Base-by-base conservation (phyloP, 2,888 invertebrate genomes). In the Cataglyphis altisquamis region DNA sequence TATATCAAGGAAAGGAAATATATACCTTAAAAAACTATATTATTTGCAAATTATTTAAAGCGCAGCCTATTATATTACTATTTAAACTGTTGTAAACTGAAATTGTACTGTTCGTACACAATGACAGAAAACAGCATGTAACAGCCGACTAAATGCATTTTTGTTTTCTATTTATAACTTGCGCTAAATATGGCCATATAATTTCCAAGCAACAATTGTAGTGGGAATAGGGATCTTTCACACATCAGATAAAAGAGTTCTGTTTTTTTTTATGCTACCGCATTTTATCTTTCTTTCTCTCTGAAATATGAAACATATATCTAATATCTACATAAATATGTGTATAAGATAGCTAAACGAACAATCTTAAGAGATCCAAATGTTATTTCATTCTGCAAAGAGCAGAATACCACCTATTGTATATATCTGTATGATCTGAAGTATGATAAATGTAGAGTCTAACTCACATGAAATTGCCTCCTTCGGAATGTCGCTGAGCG, bases 381-480 rank as follows among this genome's bases (percentile, higher is more conserved):
- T 55, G 3, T 55, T 18, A 48, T 10, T 18, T 25, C 25, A 25
- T n/a, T 55, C 4, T 21, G 21, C 21, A 3, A 21, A 21, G 10
- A 8, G 55, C 32, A 32, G 15, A 62, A 62, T 29, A 18, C 15
- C 5, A 60, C 6, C 57, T 3, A 18, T 62, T 8, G 32, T 41
- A 25, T 25, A 25, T 25, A 25, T 21, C 39, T 36, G 5, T 9
- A 41, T 25, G 25, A 25, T 25, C 25, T 12, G 10, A 8, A n/a
- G 12, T 15, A 29, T 62, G 29, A 64, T 41, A 64, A 21, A 1
- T 12, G 39, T 39, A 15, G 36, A 18, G 4, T 8, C 77, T 21
- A 29, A 94, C 95, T 95, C 91, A 95, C 96, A 95, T 93, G 95
- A 95, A 80, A 95, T 95, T 32, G 96, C 95, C 83, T 95, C 95